A percentile compares a stretch with the other conserved stretches of the same genome.
Evolutionary conservation across 1,140 invertebrate species (phyloP).

Genomic region (Leptopilina boulardi): DNA sequence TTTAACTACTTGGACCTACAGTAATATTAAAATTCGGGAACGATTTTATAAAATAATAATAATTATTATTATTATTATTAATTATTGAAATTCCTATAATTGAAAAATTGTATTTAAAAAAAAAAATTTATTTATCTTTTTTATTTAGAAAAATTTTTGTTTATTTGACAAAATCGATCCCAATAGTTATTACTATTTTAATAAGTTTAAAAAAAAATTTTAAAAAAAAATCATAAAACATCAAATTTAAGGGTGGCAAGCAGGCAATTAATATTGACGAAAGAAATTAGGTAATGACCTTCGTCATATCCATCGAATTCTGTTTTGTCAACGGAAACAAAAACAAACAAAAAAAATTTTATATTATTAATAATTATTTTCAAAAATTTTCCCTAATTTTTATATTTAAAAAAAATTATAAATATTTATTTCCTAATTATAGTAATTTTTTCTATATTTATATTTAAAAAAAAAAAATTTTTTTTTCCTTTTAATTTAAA

Average conservation of each 20-base stretch:
- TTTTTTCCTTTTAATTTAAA: no score
- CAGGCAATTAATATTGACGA: constrained; percentile 61
- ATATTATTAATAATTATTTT: constrained; percentile 44
- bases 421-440: no score
- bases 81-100: no score
- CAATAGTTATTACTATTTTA: background rate
- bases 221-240: constrained; percentile 36
- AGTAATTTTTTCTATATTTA: no score
- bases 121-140: no score
- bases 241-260: constrained; percentile 39
- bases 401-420: background rate
- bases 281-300: constrained; percentile 70
- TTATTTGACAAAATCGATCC: background rate
- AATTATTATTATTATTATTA: no score
- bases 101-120: no score
- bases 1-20: background rate
- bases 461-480: no score
- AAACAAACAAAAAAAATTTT: constrained; percentile 52
- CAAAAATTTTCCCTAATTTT: background rate
- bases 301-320: constrained; percentile 74
- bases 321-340: constrained; percentile 64
- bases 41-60: background rate
- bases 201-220: constrained; percentile 35
- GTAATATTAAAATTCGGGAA: background rate
- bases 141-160: no score